Evolutionary conservation across 37 sponge, comb jelly and placozoan species (phyloP), one percentile per base, ranked within the genome.

Genomic region (Dysidea cf. avara): DNA sequence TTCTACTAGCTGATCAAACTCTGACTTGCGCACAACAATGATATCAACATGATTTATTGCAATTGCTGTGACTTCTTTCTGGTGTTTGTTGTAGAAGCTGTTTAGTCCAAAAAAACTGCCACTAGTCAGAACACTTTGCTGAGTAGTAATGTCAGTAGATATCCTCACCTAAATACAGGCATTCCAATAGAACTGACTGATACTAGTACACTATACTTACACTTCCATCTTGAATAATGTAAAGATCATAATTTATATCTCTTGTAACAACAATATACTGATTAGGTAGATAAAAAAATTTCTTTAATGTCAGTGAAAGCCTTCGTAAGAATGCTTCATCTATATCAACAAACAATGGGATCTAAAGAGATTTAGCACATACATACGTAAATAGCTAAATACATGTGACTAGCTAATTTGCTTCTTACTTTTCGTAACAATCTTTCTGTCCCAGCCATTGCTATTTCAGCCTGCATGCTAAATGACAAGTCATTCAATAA

Each of bases 261-360:
- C 92, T 83, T 55, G 81, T 82, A 43, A 49, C 65, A 34, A 91
- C 76, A 36, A 91, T 82, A 66, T 57, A 82, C 75, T 91, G 83
- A 24, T 72, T 80, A 11, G 92, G 80, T 20, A 82, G 75, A 71
- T 72, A 86, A 39, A 82, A 26, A 50, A 61, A 74, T 18, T 86
- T 83, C 56, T 82, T 71, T n/a, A 82, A 46, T 6, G 53, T 72
- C 28, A 88, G 59, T 18, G 89, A 50, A 11, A 88, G 68, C 55
- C 78, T 66, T 3, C 89, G 64, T 9, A 88, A 63, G 38, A 82
- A 82, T 33, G 79, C 66, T n/a, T 46, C 50, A 55, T 76, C 75
- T 18, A 54, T 53, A 24, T 61, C 46, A 5, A 33, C 46, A 63
- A 87, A 81, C 20, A 87, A 36, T 12, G 72, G 67, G 2, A 81